Conservation (phyloP, 2,888 invertebrate species). For the Drosophila barbarae region DNA sequence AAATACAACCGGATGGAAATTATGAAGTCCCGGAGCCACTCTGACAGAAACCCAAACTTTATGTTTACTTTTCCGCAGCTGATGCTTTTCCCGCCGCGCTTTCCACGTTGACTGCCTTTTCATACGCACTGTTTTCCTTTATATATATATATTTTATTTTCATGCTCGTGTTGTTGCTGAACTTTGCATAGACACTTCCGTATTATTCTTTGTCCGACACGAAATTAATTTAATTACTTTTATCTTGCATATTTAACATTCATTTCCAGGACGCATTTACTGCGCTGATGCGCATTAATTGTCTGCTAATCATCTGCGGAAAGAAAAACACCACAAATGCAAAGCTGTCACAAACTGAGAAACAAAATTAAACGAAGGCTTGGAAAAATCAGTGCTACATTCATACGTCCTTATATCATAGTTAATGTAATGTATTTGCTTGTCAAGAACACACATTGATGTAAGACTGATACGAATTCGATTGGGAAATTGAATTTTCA, state of each 20-base stretch:
- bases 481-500: conserved; percentile 52
- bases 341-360: conserved; percentile 1
- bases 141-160: conserved; percentile 9
- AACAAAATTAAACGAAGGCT: neutral
- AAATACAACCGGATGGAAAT: conserved; percentile 63
- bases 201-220: conserved; percentile 57
- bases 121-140: conserved; percentile 56
- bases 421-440: conserved; percentile 4
- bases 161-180: conserved; percentile 31
- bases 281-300: conserved; percentile 21
- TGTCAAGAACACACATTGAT: conserved; percentile 1
- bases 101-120: conserved; percentile 51
- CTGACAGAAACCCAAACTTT: conserved; percentile 52
- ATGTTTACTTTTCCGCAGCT: conserved; percentile 69
- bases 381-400: conserved; percentile 4
- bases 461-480: conserved; percentile 27
- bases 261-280: conserved; percentile 41
- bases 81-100: conserved; percentile 41
- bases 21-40: conserved; percentile 61
- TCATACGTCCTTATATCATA: neutral
- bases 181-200: conserved; percentile 52
- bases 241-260: conserved; percentile 42
- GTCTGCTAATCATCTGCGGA: conserved; percentile 36
- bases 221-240: conserved; percentile 51
- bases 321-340: conserved; percentile 12